Evolutionary conservation across 2,888 invertebrate species (phyloP).

Genomic region (Callimorpha dominula): DNA sequence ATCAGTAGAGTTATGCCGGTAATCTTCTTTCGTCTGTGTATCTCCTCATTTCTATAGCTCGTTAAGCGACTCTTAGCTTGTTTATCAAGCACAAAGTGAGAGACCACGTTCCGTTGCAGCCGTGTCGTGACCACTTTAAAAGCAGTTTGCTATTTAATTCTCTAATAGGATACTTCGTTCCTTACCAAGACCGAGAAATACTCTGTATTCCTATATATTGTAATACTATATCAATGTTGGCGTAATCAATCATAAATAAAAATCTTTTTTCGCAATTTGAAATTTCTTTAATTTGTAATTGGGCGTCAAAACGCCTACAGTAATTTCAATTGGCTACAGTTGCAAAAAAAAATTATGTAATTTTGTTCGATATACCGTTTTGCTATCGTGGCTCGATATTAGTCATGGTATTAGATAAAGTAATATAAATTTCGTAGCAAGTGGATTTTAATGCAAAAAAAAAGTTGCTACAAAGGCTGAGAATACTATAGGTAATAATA

Average conservation of each 20-base stretch:
- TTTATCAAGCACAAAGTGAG: too few relatives aligned
- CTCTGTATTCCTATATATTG: not conserved
- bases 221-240: not conserved
- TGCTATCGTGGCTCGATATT: slow-evolving; percentile 33
- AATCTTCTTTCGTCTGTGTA: too few relatives aligned
- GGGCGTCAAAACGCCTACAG: not conserved
- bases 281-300: not conserved
- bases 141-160: too few relatives aligned
- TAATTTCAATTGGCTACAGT: not conserved
- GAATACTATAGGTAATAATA: not conserved
- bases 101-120: too few relatives aligned
- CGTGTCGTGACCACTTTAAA: too few relatives aligned
- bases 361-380: slow-evolving; percentile 10
- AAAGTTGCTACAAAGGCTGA: not conserved
- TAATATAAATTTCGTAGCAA: slow-evolving; percentile 22
- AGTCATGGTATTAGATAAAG: slow-evolving; percentile 30
- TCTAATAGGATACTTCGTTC: too few relatives aligned
- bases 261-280: not conserved
- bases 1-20: too few relatives aligned
- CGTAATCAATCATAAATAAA: too few relatives aligned
- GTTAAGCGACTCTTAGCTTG: too few relatives aligned
- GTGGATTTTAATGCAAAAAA: not conserved
- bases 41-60: too few relatives aligned
- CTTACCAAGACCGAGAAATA: not conserved
- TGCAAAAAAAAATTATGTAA: slow-evolving; percentile 9